Conservation (phyloP, 64 coral and sea anemone species). For the Cladopsammia gracilis region DNA sequence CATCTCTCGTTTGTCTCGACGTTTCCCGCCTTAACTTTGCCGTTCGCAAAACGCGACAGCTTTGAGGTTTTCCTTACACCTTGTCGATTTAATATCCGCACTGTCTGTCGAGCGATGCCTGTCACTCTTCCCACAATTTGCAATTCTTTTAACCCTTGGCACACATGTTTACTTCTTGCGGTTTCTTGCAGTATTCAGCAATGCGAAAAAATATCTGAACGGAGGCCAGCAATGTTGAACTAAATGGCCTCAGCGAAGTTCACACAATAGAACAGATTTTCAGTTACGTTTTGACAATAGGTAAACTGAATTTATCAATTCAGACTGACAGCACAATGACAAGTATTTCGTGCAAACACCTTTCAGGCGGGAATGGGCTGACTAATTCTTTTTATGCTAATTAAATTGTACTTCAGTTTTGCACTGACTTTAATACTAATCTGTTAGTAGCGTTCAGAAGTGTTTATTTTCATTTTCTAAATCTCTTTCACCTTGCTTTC, state of each 20-base stretch:
- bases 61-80: not conserved
- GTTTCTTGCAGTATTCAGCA: not conserved
- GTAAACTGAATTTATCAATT: slow-evolving; percentile 35
- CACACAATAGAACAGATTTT: not conserved
- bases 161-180: slow-evolving; percentile 31
- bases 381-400: slow-evolving; percentile 31
- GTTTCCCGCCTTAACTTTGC: not conserved
- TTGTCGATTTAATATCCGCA: not conserved
- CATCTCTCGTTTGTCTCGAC: not conserved
- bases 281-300: slow-evolving; percentile 36
- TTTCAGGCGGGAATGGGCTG: not conserved
- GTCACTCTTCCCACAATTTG: not conserved
- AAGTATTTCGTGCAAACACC: not conserved
- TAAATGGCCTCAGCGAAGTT: not conserved
- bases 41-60: not conserved
- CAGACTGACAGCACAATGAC: slow-evolving; percentile 49
- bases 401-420: not conserved
- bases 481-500: not conserved
- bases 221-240: not conserved
- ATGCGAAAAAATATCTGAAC: not conserved
- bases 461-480: slow-evolving; percentile 21
- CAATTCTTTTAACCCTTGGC: not conserved
- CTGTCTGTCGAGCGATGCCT: no score
- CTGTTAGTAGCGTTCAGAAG: not conserved
- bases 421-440: not conserved